phyloP scores from a whole-genome alignment of 2,797 vertebrate genomes.

The Rhinoraja longicauda region DNA sequence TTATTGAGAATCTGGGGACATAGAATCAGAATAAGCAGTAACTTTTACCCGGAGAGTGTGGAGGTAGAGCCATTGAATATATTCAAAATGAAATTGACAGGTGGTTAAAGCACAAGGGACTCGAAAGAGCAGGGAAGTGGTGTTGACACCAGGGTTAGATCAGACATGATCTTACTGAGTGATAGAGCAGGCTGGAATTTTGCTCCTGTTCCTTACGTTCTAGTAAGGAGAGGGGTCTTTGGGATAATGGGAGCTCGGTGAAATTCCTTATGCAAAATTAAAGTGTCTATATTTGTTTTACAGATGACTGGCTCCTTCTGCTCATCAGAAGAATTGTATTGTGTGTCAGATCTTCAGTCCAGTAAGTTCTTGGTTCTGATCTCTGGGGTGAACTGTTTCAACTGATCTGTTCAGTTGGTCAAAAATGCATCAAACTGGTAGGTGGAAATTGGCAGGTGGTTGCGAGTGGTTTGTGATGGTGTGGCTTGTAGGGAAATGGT shows the following conservation, averaged over 20 bases:
- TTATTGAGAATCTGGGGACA: too few relatives aligned
- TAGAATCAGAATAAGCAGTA: too few relatives aligned
- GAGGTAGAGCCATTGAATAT: too few relatives aligned
- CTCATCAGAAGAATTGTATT: slow-evolving; percentile 68
- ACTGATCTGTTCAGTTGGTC: neutral
- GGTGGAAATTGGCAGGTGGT: neutral
- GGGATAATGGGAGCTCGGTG: neutral
- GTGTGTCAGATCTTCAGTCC: slow-evolving; percentile 76
- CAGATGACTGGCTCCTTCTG: slow-evolving; percentile 65
- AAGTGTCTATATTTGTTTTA: slow-evolving; percentile 41
- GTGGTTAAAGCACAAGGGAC: too few relatives aligned
- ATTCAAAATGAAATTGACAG: too few relatives aligned
- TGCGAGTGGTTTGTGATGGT: neutral
- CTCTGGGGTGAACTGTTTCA: neutral
- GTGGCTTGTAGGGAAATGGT: too few relatives aligned
- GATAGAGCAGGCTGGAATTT: too few relatives aligned
- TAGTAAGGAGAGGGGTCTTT: neutral
- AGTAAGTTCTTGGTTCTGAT: slow-evolving; percentile 64
- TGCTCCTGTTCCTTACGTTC: too few relatives aligned
- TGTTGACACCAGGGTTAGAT: too few relatives aligned
- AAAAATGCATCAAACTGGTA: neutral
- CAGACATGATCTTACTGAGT: too few relatives aligned
- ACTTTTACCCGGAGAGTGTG: too few relatives aligned
- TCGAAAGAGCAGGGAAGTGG: too few relatives aligned
- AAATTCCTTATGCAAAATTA: neutral